Evolutionary conservation across 2,113 vertebrate genomes (phyloP).

Genomic region (Actinemys pallida): DNA sequence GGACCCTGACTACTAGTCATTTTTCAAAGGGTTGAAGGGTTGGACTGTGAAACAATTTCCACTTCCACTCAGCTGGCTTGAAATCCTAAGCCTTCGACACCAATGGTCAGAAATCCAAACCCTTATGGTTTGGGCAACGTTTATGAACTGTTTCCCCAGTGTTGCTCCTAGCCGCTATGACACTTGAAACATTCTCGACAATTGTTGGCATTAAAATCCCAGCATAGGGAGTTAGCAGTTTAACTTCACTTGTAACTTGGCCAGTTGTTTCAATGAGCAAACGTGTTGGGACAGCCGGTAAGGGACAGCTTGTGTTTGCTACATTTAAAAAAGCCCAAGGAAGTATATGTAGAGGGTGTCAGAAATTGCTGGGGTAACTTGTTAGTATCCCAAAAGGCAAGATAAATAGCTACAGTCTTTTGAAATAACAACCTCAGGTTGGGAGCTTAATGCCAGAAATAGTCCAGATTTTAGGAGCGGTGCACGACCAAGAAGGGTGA

Average conservation of each 20-base stretch:
- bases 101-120: not conserved
- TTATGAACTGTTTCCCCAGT: slow-evolving; percentile 23
- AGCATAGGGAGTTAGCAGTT: not conserved
- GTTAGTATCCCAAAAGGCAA: not conserved
- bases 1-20: not conserved
- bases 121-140: not conserved
- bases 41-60: slow-evolving; percentile 19
- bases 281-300: not conserved
- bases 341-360: not conserved
- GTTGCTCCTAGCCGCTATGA: not conserved
- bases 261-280: slow-evolving; percentile 13
- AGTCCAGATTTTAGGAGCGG: not conserved
- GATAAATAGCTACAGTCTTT: not conserved
- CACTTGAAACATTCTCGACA: not conserved
- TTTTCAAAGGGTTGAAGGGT: slow-evolving; percentile 25
- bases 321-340: not conserved
- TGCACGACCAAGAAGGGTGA: not conserved
- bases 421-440: not conserved
- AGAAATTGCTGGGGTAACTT: not conserved
- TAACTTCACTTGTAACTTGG: not conserved
- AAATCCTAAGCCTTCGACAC: not conserved
- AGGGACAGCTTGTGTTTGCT: not conserved
- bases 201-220: not conserved
- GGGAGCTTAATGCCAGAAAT: not conserved
- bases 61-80: not conserved